Evolutionary conservation across 2,888 invertebrate genomes (phyloP), one percentile per base, ranked within the genome.

Genomic region (Tipula confusa): DNA sequence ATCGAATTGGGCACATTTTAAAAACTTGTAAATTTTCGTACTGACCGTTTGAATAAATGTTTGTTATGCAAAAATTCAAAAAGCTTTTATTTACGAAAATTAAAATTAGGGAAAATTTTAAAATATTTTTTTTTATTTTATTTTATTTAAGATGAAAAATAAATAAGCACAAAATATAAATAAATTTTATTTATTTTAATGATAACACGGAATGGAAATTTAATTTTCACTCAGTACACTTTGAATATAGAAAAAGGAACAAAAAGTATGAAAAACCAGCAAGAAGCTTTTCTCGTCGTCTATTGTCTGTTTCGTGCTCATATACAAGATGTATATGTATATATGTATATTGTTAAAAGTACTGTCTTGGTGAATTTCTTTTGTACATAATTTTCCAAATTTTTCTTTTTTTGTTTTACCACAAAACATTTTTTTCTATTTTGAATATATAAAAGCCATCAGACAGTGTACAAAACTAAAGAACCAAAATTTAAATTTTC

Each of bases 131-230:
- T 7, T 64, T 11, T 64, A 64, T 24, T 24, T 64, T 64, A 24
- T 64, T 64, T 64, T 64, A 64, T 64, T 64, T 64, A 64, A 64
- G 64, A 64, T 64, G 64, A 33, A 64, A 24, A 64, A 64, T 64
- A 64, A 64, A 64, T 64, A 64, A 64, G 24, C 18, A 64, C 64
- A 64, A 64, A 64, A 64, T n/a, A 64, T 64, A 64, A 64, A 64
- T 64, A 64, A 64, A 64, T 24, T 64, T 64, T 64, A 64, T n/a
- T 64, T 64, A 64, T 64, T 64, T 64, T 64, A 64, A 64, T 64
- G 64, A 64, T 64, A 64, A 64, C 64, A 64, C 64, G 64, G 11
- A 64, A 9, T 9, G 24, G 11, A 64, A 64, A 64, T 64, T 64
- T 24, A 64, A 64, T 64, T 64, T 15, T 64, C 64, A 64, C 64